phyloP scores from a whole-genome alignment of 1,140 invertebrate genomes.

The Drosophila teissieri region DNA sequence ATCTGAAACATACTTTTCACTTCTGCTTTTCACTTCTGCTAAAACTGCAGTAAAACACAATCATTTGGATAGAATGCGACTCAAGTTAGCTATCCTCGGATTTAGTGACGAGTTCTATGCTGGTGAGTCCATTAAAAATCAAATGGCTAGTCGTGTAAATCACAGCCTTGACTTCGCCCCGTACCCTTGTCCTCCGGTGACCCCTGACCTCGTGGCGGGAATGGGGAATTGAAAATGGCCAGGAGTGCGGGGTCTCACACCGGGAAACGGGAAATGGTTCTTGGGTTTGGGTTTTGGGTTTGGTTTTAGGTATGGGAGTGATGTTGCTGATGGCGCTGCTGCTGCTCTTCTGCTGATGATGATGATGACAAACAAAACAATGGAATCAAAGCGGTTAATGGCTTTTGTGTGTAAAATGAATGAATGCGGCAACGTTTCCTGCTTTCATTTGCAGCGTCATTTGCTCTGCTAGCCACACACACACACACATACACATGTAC shows the following conservation, averaged over 20 bases:
- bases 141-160: constrained; percentile 59
- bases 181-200: constrained; percentile 29
- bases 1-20: too few relatives aligned
- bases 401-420: constrained; percentile 82
- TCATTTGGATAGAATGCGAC: too few relatives aligned
- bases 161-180: constrained; percentile 54
- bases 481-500: background rate
- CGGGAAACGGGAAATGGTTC: background rate
- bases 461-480: constrained; percentile 53
- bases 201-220: constrained; percentile 19
- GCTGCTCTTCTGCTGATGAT: constrained; percentile 47
- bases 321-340: constrained; percentile 32
- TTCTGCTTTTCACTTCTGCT: too few relatives aligned
- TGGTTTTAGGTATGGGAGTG: background rate
- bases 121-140: constrained; percentile 34
- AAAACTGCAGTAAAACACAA: too few relatives aligned
- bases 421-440: constrained; percentile 77
- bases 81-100: constrained; percentile 10
- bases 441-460: constrained; percentile 82
- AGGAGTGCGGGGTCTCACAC: background rate
- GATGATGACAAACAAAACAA: constrained; percentile 82
- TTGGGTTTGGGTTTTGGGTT: constrained; percentile 1
- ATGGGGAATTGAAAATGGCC: constrained; percentile 16
- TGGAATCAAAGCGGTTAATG: constrained; percentile 81
- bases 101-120: constrained; percentile 24